A percentile compares a stretch with the other conserved stretches of the same genome.
Conservation (phyloP, 2,888 invertebrate species). For the Synanthedon myopaeformis region DNA sequence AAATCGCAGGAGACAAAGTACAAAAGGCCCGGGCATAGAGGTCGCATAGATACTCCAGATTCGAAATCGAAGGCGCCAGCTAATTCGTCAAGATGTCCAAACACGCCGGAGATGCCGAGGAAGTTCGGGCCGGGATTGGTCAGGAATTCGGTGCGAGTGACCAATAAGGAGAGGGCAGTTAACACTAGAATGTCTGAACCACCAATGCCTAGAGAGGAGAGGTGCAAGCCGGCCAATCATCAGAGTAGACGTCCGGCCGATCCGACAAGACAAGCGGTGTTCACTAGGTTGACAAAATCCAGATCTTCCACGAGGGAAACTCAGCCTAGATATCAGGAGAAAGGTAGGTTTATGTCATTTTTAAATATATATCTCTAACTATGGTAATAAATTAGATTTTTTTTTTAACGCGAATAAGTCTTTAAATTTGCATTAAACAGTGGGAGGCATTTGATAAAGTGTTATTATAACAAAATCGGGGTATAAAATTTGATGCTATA, state of each 20-base stretch:
- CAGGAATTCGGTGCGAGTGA: conserved; percentile 48
- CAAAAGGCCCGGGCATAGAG: conserved; percentile 81
- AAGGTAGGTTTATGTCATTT: conserved; percentile 27
- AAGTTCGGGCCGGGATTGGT: conserved; percentile 68
- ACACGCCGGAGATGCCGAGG: conserved; percentile 72
- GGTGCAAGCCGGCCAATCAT: conserved; percentile 41
- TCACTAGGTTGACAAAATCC: conserved; percentile 57
- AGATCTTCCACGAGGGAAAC: conserved; percentile 61
- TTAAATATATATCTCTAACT: too few relatives aligned
- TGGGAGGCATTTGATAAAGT: too few relatives aligned
- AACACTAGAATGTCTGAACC: conserved; percentile 75
- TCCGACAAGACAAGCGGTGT: conserved; percentile 45
- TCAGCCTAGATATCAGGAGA: conserved; percentile 49
- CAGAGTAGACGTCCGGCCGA: conserved; percentile 56
- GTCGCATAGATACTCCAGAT: conserved; percentile 70
- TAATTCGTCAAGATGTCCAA: conserved; percentile 69
- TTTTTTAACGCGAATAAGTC: too few relatives aligned
- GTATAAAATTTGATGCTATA: too few relatives aligned
- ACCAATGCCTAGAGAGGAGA: conserved; percentile 40
- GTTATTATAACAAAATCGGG: too few relatives aligned
- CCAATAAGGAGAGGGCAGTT: conserved; percentile 57
- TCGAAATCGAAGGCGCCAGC: conserved; percentile 54
- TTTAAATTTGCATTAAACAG: too few relatives aligned
- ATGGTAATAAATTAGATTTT: too few relatives aligned
- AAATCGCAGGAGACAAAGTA: conserved; percentile 61